These are phyloP conservation scores for Dusona sp. DNA, from an alignment of 2,888 invertebrate species.

Conservation along the genomic window DNA sequence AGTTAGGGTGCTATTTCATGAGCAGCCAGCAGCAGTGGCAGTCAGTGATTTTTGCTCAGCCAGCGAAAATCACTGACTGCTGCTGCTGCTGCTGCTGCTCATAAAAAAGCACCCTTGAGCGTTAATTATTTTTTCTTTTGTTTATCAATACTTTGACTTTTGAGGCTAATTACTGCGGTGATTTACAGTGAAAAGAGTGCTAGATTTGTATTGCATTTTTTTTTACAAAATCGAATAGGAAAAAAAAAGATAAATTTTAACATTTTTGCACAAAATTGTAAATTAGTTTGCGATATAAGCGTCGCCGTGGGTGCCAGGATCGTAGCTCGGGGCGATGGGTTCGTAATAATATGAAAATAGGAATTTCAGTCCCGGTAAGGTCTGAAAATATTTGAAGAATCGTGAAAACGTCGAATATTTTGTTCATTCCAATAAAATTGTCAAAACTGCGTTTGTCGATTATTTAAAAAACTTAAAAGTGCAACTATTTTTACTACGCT, in stretches of 20 bases:
- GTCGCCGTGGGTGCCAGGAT: background rate
- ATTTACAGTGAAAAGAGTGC: background rate
- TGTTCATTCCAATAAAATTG: background rate
- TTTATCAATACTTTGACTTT: slow-evolving; percentile 3
- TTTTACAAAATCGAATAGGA: background rate
- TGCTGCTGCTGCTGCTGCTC: no score
- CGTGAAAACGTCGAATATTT: background rate
- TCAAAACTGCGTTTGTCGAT: background rate
- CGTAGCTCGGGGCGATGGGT: background rate
- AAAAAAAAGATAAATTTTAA: background rate
- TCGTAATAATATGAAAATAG: background rate
- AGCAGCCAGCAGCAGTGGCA: no score
- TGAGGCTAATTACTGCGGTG: background rate
- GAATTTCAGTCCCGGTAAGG: background rate
- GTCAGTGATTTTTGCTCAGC: no score
- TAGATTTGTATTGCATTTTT: background rate
- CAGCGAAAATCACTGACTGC: no score
- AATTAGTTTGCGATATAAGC: background rate
- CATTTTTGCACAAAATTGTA: no score
- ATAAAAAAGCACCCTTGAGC: no score
- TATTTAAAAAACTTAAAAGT: background rate
- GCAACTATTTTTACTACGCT: background rate
- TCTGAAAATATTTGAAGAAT: background rate
- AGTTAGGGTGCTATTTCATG: no score
- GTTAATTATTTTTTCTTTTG: slow-evolving; percentile 6